Evolutionary conservation across 2,888 invertebrate genomes (phyloP).

Genomic region (Eupithecia insigniata): DNA sequence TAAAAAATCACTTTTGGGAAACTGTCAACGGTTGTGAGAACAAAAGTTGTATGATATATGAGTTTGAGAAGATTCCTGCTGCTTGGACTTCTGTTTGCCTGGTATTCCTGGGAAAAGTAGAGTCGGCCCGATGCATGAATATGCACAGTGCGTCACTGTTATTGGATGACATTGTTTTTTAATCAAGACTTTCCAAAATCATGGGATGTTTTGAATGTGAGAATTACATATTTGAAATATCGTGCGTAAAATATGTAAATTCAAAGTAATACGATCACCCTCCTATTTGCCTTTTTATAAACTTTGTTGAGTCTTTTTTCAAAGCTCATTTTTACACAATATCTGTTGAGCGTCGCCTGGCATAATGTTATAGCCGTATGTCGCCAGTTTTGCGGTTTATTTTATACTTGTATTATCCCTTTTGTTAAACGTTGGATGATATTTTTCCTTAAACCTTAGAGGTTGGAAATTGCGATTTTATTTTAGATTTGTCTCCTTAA

Average conservation of each 20-base stretch:
- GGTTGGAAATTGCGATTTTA: neutral
- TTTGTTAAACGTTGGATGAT: conserved; percentile 39
- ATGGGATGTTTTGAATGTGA: neutral
- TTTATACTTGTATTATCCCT: conserved; percentile 42
- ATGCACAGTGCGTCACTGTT: neutral
- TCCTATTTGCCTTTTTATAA: conserved; percentile 30
- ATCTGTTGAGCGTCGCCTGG: conserved; percentile 49
- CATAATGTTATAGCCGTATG: conserved; percentile 45
- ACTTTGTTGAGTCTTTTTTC: conserved; percentile 40
- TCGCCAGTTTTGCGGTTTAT: conserved; percentile 43
- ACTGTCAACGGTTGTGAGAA: conserved; percentile 17
- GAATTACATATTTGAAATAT: conserved; percentile 2
- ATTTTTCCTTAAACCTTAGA: conserved; percentile 19
- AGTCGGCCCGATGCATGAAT: neutral
- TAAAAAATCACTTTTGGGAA: conserved; percentile 10
- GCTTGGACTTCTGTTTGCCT: conserved; percentile 35
- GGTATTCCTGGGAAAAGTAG: conserved; percentile 49
- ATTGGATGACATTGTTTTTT: neutral
- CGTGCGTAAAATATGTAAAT: conserved; percentile 33
- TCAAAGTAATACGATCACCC: conserved; percentile 27
- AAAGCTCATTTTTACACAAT: conserved; percentile 51
- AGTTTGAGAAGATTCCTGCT: neutral
- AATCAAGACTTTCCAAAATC: neutral
- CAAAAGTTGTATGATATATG: neutral
- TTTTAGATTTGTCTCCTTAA: neutral